Evolutionary conservation across 2,797 vertebrate species (phyloP).

Genomic region (Tamandua tetradactyla): DNA sequence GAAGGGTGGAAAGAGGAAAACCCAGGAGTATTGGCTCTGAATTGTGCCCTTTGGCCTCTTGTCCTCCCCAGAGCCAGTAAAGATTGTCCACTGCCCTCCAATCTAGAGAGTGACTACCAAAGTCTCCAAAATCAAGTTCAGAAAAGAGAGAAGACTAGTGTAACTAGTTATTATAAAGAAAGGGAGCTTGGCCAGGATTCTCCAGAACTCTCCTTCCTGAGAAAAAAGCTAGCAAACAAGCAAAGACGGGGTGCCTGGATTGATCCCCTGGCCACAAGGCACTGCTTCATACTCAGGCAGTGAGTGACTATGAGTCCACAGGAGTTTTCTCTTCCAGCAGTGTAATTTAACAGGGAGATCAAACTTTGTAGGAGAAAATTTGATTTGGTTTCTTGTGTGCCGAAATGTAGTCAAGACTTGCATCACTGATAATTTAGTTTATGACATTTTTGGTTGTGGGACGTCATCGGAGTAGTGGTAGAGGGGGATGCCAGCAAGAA

Average conservation of each 20-base stretch:
- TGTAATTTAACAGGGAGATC: neutral
- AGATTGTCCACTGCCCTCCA: neutral
- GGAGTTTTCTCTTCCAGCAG: neutral
- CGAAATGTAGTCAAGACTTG: conserved; percentile 8
- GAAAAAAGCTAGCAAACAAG: neutral
- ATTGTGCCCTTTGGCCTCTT: neutral
- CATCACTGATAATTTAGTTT: neutral
- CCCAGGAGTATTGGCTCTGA: neutral
- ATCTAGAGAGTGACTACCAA: neutral
- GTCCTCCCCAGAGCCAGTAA: neutral
- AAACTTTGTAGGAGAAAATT: neutral
- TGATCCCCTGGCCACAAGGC: neutral
- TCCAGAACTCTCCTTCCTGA: neutral
- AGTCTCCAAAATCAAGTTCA: neutral
- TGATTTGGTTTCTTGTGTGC: neutral
- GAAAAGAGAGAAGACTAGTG: neutral
- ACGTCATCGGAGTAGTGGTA: neutral
- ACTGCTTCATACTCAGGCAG: neutral
- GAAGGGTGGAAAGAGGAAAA: neutral
- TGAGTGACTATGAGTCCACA: neutral
- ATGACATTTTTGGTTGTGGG: neutral
- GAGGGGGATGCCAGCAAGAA: neutral
- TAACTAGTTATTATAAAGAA: neutral
- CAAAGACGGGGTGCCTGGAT: neutral
- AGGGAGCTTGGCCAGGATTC: neutral